A percentile compares a stretch with the other conserved stretches of the same genome.
phyloP scores from a whole-genome alignment of 2,888 invertebrate species.

The Colletes collaris region DNA sequence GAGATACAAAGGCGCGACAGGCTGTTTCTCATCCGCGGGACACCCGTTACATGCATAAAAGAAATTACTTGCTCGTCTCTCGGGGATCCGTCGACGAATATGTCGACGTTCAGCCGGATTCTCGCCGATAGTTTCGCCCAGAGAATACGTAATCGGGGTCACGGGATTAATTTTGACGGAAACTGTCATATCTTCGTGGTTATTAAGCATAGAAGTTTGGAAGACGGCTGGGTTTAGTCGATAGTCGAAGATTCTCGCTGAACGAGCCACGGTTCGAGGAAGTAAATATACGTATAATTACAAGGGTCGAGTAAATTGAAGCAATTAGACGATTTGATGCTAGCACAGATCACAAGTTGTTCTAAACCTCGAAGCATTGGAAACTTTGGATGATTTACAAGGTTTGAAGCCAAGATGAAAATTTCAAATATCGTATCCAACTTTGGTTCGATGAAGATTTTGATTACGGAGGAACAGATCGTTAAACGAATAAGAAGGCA shows the following conservation, averaged over 20 bases:
- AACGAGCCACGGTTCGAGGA: conserved; percentile 21
- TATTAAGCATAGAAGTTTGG: conserved; percentile 17
- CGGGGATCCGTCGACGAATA: background rate
- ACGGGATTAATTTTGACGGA: conserved; percentile 26
- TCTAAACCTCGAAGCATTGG: too few species aligned
- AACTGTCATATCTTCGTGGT: conserved; percentile 26
- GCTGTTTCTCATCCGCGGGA: background rate
- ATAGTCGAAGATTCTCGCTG: conserved; percentile 32
- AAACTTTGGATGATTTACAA: too few species aligned
- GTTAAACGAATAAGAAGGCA: too few species aligned
- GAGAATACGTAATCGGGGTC: conserved; percentile 31
- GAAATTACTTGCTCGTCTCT: conserved; percentile 36
- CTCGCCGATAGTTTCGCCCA: conserved; percentile 14
- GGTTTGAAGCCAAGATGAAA: too few species aligned
- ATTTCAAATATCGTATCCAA: too few species aligned
- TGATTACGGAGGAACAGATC: too few species aligned
- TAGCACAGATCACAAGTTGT: too few species aligned
- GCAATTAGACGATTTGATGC: background rate
- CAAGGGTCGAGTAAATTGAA: conserved; percentile 19
- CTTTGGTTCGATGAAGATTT: too few species aligned
- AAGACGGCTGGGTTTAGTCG: conserved; percentile 2
- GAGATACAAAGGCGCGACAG: too few species aligned
- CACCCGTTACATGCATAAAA: conserved; percentile 32
- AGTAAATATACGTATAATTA: background rate
- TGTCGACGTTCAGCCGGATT: conserved; percentile 4